Conservation (phyloP, 2,113 vertebrate species). For the Bos indicus region DNA sequence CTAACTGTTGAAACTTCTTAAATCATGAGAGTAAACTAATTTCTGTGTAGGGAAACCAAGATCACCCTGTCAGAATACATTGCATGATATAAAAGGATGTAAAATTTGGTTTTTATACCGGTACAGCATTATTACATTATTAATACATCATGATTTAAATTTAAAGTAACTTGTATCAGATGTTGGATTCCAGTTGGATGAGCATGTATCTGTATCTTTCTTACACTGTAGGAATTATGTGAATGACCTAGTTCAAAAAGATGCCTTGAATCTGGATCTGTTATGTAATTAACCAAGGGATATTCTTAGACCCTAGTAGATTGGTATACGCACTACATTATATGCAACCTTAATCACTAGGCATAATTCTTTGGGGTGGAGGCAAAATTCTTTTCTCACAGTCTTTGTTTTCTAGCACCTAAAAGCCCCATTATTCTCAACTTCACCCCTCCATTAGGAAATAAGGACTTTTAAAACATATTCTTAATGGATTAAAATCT, state of each 20-base stretch:
- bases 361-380: background rate
- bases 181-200: background rate
- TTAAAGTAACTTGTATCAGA: background rate
- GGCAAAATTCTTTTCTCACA: background rate
- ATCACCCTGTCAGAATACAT: background rate
- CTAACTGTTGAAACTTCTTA: background rate
- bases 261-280: background rate
- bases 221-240: background rate
- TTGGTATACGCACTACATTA: background rate
- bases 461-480: background rate
- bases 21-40: background rate
- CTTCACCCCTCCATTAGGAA: background rate
- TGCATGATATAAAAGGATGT: background rate
- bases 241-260: slow-evolving; percentile 18
- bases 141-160: slow-evolving; percentile 14
- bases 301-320: background rate
- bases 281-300: background rate
- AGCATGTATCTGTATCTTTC: background rate
- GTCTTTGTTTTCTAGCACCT: background rate
- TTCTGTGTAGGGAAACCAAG: background rate
- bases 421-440: background rate
- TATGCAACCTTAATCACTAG: background rate
- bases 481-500: background rate
- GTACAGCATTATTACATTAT: background rate
- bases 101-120: background rate